phyloP scores from a whole-genome alignment of 2,888 invertebrate genomes.

The Hemithea aestivaria region DNA sequence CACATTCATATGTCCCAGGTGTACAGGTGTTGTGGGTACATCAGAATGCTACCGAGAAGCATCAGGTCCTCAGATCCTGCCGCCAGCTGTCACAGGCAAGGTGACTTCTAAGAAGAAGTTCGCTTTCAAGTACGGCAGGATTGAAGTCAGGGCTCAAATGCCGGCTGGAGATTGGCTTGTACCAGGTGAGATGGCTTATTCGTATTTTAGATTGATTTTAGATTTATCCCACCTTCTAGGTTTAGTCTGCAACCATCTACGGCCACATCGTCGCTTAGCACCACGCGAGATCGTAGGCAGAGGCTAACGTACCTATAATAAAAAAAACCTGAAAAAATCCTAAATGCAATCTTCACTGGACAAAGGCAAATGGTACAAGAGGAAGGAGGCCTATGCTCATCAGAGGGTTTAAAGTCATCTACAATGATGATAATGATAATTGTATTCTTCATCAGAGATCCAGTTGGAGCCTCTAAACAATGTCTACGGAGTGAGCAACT shows the following conservation, averaged over 20 bases:
- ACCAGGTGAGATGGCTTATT: conserved; percentile 83
- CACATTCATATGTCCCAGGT: conserved; percentile 59
- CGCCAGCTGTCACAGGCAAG: conserved; percentile 84
- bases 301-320: too few species aligned
- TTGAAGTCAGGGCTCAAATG: conserved; percentile 85
- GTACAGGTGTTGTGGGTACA: conserved; percentile 68
- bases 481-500: conserved; percentile 79
- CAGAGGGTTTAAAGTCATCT: too few species aligned
- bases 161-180: conserved; percentile 89
- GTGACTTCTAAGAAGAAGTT: conserved; percentile 83
- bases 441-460: conserved; percentile 72
- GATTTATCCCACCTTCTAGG: too few species aligned
- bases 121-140: conserved; percentile 83
- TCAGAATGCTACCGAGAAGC: conserved; percentile 69
- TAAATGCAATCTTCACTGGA: too few species aligned
- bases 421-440: too few species aligned
- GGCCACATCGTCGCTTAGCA: too few species aligned
- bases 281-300: too few species aligned
- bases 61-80: conserved; percentile 79
- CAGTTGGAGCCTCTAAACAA: conserved; percentile 81
- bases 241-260: too few species aligned
- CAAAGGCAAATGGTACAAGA: too few species aligned
- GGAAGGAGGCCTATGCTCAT: too few species aligned
- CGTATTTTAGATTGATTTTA: too few species aligned
- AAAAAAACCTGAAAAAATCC: too few species aligned